Evolutionary conservation across 2,888 invertebrate species (phyloP).

Genomic region (Apocheima hispidaria): DNA sequence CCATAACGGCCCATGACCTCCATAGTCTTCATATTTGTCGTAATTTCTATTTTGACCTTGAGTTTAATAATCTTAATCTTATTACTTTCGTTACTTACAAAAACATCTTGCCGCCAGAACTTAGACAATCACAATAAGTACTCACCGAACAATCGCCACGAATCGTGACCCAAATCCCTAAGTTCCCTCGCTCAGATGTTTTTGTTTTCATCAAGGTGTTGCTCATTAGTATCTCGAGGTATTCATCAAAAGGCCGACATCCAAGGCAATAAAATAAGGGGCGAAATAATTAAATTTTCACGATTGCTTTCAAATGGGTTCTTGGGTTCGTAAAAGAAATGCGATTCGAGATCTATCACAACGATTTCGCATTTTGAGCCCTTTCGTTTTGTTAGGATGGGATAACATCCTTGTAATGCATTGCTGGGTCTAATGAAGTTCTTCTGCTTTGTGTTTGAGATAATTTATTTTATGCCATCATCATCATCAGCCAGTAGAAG

Average conservation of each 20-base stretch:
- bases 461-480: not conserved
- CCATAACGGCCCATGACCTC: too few species aligned
- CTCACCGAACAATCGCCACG: slow-evolving; percentile 16
- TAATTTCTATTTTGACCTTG: too few species aligned
- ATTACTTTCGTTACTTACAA: not conserved
- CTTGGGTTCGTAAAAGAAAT: slow-evolving; percentile 24
- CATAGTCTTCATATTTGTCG: too few species aligned
- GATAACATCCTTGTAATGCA: not conserved
- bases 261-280: slow-evolving; percentile 44
- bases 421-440: not conserved
- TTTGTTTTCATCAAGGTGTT: slow-evolving; percentile 38
- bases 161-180: slow-evolving; percentile 31
- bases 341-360: slow-evolving; percentile 42
- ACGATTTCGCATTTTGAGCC: slow-evolving; percentile 21
- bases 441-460: not conserved
- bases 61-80: too few species aligned
- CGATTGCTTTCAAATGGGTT: slow-evolving; percentile 48
- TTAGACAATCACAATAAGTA: slow-evolving; percentile 22
- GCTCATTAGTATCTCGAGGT: slow-evolving; percentile 35
- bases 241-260: slow-evolving; percentile 42
- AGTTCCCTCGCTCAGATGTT: slow-evolving; percentile 21
- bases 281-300: slow-evolving; percentile 55
- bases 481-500: not conserved
- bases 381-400: slow-evolving; percentile 14
- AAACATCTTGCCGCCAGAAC: slow-evolving; percentile 4